Base-by-base conservation (phyloP, 2,797 vertebrate species). In the Austrolebias charrua region DNA sequence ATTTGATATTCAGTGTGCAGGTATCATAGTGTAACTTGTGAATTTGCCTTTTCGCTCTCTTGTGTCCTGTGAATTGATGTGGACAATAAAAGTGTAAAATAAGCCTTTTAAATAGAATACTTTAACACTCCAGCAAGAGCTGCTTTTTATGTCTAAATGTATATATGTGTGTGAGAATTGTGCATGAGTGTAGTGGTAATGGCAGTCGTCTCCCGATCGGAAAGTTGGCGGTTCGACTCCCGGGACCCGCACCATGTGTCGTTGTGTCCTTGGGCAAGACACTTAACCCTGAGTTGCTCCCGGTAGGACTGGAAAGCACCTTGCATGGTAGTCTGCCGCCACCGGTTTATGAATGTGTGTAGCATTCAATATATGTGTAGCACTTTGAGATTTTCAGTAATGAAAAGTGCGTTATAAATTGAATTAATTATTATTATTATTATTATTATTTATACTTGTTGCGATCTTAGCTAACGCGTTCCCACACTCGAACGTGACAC, bases 371-470 rank as follows among this genome's bases (percentile, higher is more conserved):
- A n/a, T n/a, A n/a, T n/a, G n/a, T n/a, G n/a, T n/a, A n/a, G n/a
- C n/a, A n/a, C n/a, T n/a, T n/a, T n/a, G n/a, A n/a, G n/a, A n/a
- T n/a, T n/a, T n/a, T n/a, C n/a, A n/a, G n/a, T n/a, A n/a, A n/a
- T n/a, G n/a, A n/a, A n/a, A n/a, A n/a, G n/a, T n/a, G n/a, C n/a
- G n/a, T n/a, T n/a, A n/a, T n/a, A n/a, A n/a, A n/a, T n/a, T n/a
- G n/a, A n/a, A n/a, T n/a, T n/a, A n/a, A n/a, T n/a, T n/a, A n/a
- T n/a, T n/a, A n/a, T n/a, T n/a, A n/a, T n/a, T n/a, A n/a, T n/a
- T n/a, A n/a, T n/a, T n/a, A n/a, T n/a, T 87, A 86, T 90, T 84
- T 89, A 83, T 78, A 82, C 86, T 82, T 81, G 82, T 86, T 78
- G 73, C 73, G 29, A 74, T 78, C 62, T 69, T 50, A 43, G 79